These are phyloP conservation scores for Gavia stellata DNA, from an alignment of 2,113 vertebrate species.

Conservation along the genomic window DNA sequence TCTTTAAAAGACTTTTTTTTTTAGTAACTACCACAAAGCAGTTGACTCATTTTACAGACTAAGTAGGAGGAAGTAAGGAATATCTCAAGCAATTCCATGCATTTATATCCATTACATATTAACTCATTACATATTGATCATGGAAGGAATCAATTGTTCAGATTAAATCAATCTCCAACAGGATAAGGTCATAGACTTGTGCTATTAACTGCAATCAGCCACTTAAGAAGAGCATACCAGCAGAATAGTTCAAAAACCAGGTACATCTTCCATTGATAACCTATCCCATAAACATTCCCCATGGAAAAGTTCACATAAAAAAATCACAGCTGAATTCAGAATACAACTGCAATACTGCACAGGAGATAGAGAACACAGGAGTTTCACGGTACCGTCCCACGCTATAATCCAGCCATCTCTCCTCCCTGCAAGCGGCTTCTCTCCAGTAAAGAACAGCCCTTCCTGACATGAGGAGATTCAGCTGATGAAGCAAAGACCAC, in stretches of 20 bases:
- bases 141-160: not conserved
- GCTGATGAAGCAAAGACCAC: not conserved
- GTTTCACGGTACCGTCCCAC: rapidly evolving
- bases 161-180: conserved; percentile 11
- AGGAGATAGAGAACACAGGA: rapidly evolving
- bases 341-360: not conserved
- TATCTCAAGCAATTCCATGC: not conserved
- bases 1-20: not conserved
- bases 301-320: not conserved
- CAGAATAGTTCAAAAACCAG: not conserved
- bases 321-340: not conserved
- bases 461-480: rapidly evolving
- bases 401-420: not conserved
- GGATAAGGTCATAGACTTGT: not conserved
- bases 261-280: not conserved
- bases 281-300: not conserved
- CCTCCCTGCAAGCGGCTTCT: not conserved
- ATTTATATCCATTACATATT: conserved; percentile 11
- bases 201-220: not conserved
- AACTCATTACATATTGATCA: conserved; percentile 4
- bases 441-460: not conserved
- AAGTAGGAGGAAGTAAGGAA: not conserved
- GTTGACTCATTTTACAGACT: not conserved
- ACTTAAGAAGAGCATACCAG: not conserved
- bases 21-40: not conserved